These are phyloP conservation scores for Lumbricus terrestris DNA, from an alignment of 2,888 invertebrate genomes.

Conservation along the genomic window DNA sequence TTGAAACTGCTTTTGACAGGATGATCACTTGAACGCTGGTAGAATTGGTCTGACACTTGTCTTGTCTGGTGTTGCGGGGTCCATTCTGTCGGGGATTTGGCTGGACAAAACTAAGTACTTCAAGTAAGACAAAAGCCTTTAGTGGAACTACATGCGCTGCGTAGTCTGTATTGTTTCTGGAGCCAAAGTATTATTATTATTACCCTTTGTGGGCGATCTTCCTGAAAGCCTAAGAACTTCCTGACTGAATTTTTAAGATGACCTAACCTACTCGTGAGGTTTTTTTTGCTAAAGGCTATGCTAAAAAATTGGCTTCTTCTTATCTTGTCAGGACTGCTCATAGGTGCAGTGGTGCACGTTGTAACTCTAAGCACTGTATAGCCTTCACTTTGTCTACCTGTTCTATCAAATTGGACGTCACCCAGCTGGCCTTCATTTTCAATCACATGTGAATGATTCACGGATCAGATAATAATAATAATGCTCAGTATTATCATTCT, in stretches of 20 bases:
- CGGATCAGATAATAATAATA: too few species aligned
- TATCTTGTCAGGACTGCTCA: too few species aligned
- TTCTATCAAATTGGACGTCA: background rate
- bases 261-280: too few species aligned
- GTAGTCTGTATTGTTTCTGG: background rate
- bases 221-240: too few species aligned
- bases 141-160: background rate
- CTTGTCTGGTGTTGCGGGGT: slow-evolving; percentile 88
- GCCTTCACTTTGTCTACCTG: background rate
- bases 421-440: background rate
- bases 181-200: too few species aligned
- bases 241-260: too few species aligned
- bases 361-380: background rate
- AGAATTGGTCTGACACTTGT: slow-evolving; percentile 87
- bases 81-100: slow-evolving; percentile 83
- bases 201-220: too few species aligned
- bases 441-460: background rate
- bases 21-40: slow-evolving; percentile 71
- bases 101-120: slow-evolving; percentile 89
- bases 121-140: slow-evolving; percentile 70
- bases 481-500: too few species aligned
- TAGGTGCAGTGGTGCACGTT: too few species aligned
- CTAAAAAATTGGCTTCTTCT: too few species aligned
- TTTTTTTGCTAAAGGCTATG: too few species aligned
- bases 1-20: slow-evolving; percentile 40